Base-by-base conservation (phyloP, 2,113 vertebrate genomes). In the Pitta sordida region DNA sequence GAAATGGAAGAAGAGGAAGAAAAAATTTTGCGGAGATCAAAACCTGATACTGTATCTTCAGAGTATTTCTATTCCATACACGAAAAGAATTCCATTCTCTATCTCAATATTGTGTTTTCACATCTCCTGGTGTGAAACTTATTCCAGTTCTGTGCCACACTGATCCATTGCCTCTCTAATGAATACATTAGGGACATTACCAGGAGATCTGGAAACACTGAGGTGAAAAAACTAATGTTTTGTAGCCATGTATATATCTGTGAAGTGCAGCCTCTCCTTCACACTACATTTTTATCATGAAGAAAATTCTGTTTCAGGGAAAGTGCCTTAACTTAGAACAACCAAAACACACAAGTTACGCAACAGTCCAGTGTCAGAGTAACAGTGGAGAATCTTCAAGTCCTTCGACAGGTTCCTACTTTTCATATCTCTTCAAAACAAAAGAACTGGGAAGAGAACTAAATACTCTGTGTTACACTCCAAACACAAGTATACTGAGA, bases 151-250 rank as follows among this genome's bases (percentile, higher is more conserved):
- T 55, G 29, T 65, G 85, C 32, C 83, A 77, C 4, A 1, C 27
- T 46, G 73, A 79, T 78, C 64, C 83, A 51, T 71, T 7, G 0
- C 17, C 51, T 51, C 48, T 68, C 64, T 90, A 91, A 93, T 82
- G 80, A 96, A 94, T 70, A 53, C 70, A 62, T 43, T 20, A 88
- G 85, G 76, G 87, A 94, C 43, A 36, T 85, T 82, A 82, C 23
- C 43, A 75, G 43, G 73, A 62, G 59, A 73, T 64, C 44, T 78
- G 56, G 65, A 85, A 81, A 81, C 26, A 63, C 1, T 17, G 37
- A 93, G 44, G 49, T 58, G 56, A 75, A 86, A 81, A 90, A 80
- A 8, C 0, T 0, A 37, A 55, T 51, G n/a, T 53, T 82, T 65
- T 89, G 30, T 39, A 63, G 30, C 17, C 67, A 84, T 27, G 29